Conservation (phyloP, 1,140 invertebrate genomes). For the Subanguina moxae region DNA sequence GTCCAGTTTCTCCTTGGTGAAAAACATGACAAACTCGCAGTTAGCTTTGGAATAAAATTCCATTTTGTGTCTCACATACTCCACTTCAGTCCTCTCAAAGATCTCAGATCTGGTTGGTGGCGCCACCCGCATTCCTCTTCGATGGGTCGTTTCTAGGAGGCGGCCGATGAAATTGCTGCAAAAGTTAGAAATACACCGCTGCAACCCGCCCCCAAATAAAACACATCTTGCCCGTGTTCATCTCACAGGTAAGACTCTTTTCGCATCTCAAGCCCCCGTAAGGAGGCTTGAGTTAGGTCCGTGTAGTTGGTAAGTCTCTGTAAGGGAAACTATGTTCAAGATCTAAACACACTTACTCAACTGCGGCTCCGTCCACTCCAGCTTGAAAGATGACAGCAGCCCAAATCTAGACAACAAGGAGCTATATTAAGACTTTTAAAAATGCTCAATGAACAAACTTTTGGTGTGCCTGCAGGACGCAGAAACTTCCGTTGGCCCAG, state of each 20-base stretch:
- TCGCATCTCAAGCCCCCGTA: too few species aligned
- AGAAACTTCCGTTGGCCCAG: slow-evolving; percentile 9
- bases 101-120: neutral
- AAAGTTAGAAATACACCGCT: too few species aligned
- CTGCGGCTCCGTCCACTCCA: slow-evolving; percentile 9
- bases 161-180: slow-evolving; percentile 12
- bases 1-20: slow-evolving; percentile 19
- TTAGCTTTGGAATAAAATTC: neutral
- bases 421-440: too few species aligned
- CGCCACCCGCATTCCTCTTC: slow-evolving; percentile 7
- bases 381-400: slow-evolving; percentile 5
- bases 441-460: neutral
- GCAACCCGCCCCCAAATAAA: too few species aligned
- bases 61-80: neutral
- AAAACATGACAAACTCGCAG: slow-evolving; percentile 11
- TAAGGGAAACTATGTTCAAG: too few species aligned
- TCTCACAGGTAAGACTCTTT: too few species aligned
- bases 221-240: too few species aligned
- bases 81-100: neutral
- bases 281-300: too few species aligned
- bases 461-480: slow-evolving; percentile 4
- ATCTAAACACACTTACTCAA: slow-evolving; percentile 18
- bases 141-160: slow-evolving; percentile 3
- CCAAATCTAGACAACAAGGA: neutral
- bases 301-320: too few species aligned